These are phyloP conservation scores for Myathropa florea DNA, from an alignment of 2,888 invertebrate genomes.

Conservation along the genomic window DNA sequence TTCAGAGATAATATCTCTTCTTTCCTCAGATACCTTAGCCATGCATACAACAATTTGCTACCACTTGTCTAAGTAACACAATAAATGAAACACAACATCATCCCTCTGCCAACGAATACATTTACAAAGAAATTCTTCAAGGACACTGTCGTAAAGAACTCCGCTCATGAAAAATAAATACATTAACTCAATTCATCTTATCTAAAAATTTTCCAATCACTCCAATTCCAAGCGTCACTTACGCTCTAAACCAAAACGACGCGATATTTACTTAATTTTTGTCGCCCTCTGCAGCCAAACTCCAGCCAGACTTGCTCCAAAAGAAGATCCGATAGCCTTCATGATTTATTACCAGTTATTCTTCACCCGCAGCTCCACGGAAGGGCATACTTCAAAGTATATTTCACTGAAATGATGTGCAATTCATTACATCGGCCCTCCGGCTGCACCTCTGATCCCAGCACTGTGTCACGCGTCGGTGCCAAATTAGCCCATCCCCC, in stretches of 20 bases:
- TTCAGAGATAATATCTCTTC: no score
- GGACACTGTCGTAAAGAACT: neutral
- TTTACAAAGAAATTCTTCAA: neutral
- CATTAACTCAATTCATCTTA: neutral
- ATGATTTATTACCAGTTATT: neutral
- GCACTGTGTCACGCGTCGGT: conserved; percentile 2
- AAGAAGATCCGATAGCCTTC: neutral
- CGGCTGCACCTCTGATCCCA: neutral
- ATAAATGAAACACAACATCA: no score
- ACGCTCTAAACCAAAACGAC: neutral
- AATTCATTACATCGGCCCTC: conserved; percentile 31
- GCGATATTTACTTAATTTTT: neutral
- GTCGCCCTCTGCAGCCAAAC: neutral
- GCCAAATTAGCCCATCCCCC: neutral
- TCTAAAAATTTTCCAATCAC: neutral
- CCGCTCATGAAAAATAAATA: neutral
- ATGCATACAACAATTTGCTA: no score
- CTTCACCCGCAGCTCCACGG: neutral
- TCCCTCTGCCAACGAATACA: neutral
- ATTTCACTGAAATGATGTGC: conserved; percentile 12
- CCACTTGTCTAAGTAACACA: no score
- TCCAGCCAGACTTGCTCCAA: neutral
- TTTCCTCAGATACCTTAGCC: no score
- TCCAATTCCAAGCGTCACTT: neutral
- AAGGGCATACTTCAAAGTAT: neutral